These are phyloP conservation scores for Dasypolia templi DNA, from an alignment of 2,888 invertebrate genomes.

Conservation along the genomic window DNA sequence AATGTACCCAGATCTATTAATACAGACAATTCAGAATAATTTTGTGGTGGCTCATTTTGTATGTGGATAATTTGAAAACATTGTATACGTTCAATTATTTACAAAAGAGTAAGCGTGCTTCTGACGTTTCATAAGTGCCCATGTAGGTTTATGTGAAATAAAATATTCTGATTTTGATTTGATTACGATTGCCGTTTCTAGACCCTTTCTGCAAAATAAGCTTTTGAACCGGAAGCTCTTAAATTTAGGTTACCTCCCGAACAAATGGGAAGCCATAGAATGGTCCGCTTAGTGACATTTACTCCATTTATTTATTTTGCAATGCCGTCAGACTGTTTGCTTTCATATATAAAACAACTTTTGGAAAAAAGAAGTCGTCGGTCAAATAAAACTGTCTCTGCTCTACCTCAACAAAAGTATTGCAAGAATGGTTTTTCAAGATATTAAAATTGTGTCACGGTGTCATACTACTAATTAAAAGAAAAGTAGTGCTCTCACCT, in stretches of 20 bases:
- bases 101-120: too few relatives aligned
- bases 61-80: too few relatives aligned
- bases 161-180: too few relatives aligned
- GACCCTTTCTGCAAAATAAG: slow-evolving; percentile 5
- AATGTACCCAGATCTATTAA: background rate
- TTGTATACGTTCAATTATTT: too few relatives aligned
- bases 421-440: background rate
- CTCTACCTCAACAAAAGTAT: background rate
- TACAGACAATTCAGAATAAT: background rate
- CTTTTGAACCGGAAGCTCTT: background rate
- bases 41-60: background rate
- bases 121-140: too few relatives aligned
- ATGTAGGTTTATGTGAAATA: too few relatives aligned
- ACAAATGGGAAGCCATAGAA: background rate
- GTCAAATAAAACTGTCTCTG: background rate
- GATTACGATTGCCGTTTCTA: too few relatives aligned
- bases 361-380: too few relatives aligned
- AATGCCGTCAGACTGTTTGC: background rate
- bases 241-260: background rate
- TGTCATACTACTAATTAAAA: background rate
- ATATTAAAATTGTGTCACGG: background rate
- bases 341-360: background rate
- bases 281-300: background rate
- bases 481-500: background rate
- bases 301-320: background rate